phyloP scores from a whole-genome alignment of 2,797 vertebrate species.

The Rhincodon typus region DNA sequence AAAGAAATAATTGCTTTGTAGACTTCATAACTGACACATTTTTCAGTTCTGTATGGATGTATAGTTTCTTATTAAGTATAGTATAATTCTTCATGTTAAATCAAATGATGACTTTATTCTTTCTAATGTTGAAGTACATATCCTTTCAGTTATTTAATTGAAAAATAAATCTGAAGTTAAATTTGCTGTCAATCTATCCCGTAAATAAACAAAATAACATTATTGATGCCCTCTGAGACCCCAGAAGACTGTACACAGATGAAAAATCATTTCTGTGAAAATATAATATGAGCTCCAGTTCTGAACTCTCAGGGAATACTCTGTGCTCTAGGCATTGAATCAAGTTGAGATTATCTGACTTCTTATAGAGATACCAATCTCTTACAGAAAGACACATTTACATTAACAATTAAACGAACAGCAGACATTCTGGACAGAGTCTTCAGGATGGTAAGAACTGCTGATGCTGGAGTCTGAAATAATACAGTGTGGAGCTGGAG shows the following conservation, averaged over 20 bases:
- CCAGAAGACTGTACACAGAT: neutral
- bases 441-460: too few species aligned
- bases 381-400: neutral
- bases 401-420: neutral
- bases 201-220: neutral
- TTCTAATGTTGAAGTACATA: neutral
- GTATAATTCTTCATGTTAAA: neutral
- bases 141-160: neutral
- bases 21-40: neutral
- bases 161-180: neutral
- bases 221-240: neutral
- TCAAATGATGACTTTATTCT: neutral
- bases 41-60: neutral
- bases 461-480: too few species aligned
- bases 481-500: too few species aligned
- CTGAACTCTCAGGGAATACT: neutral
- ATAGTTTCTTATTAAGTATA: neutral
- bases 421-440: neutral
- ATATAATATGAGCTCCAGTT: neutral
- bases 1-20: neutral
- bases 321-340: neutral
- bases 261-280: neutral
- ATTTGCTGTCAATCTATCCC: neutral
- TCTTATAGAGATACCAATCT: neutral
- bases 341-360: neutral